These are phyloP conservation scores for Atethmia centrago DNA, from an alignment of 2,888 invertebrate species.

Conservation along the genomic window DNA sequence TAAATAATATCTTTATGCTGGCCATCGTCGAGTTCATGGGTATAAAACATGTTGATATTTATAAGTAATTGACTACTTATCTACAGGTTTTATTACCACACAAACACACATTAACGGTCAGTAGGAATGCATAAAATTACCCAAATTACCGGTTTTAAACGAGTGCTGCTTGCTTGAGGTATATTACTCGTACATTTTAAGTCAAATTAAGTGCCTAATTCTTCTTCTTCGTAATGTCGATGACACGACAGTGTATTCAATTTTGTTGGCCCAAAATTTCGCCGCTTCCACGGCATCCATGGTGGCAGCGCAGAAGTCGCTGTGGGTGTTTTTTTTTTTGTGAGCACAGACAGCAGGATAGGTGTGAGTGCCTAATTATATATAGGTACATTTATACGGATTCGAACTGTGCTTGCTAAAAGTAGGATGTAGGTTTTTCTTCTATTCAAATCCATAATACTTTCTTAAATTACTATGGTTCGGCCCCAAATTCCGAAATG, in stretches of 20 bases:
- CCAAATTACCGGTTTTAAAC: not conserved
- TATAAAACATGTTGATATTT: not conserved
- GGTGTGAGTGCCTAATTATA: not conserved
- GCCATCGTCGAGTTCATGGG: not conserved
- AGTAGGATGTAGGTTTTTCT: not conserved
- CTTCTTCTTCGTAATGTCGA: no score
- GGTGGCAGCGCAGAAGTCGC: not conserved
- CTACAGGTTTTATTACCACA: constrained; percentile 5
- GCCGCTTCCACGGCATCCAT: not conserved
- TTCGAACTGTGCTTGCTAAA: not conserved
- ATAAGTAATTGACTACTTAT: not conserved
- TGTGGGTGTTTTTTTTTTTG: not conserved
- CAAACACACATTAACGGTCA: constrained; percentile 2
- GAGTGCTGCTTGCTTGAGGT: not conserved
- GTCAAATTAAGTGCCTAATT: not conserved
- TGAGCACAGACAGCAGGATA: not conserved
- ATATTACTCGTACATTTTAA: not conserved
- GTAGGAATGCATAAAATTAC: not conserved
- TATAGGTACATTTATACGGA: not conserved
- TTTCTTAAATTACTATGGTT: not conserved
- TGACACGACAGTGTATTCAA: not conserved
- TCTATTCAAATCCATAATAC: not conserved
- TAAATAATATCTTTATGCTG: not conserved
- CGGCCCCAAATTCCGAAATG: not conserved
- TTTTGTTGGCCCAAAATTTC: not conserved